A percentile compares a stretch with the other conserved stretches of the same genome.
Evolutionary conservation across 2,797 vertebrate genomes (phyloP).

Genomic region (Micrastur ruficollis): DNA sequence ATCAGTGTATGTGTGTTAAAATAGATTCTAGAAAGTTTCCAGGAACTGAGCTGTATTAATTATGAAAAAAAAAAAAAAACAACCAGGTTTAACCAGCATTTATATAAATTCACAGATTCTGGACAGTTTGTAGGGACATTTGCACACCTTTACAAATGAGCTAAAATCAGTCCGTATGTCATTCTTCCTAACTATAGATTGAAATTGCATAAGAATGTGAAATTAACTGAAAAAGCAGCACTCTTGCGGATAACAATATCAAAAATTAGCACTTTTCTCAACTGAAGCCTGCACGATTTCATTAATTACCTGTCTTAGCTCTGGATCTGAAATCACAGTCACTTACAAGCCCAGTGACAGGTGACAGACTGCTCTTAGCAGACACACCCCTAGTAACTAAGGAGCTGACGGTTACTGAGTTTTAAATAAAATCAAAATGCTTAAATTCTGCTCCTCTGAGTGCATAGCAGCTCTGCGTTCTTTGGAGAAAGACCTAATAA

Average conservation of each 20-base stretch:
- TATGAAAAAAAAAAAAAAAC: neutral
- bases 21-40: neutral
- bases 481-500: neutral
- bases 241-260: neutral
- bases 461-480: neutral
- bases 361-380: constrained; percentile 14
- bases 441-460: neutral
- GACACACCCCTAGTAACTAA: neutral
- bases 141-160: neutral
- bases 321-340: neutral
- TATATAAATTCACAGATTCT: neutral
- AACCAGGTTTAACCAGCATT: neutral
- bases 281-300: neutral
- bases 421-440: neutral
- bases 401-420: neutral
- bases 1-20: neutral
- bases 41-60: neutral
- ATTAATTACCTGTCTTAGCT: constrained; percentile 18
- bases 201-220: neutral
- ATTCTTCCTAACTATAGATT: neutral
- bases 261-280: neutral
- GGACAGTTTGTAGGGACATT: neutral
- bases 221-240: neutral
- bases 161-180: neutral
- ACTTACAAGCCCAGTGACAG: neutral